phyloP scores from a whole-genome alignment of 35 echinoderm and acorn worm genomes.

The Holothuria glaberrima region DNA sequence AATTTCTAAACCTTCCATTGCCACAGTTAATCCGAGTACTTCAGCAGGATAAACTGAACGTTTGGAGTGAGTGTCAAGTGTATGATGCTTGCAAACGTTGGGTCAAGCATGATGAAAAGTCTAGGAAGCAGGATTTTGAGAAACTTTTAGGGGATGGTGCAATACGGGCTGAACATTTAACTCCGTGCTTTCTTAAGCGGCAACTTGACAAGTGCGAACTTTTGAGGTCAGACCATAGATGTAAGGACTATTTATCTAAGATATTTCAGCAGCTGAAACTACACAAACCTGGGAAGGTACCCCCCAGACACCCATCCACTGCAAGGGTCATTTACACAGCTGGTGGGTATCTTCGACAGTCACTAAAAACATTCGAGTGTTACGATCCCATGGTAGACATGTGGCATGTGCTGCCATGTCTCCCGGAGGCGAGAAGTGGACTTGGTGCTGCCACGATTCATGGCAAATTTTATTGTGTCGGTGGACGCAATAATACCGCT shows the following conservation, averaged over 20 bases:
- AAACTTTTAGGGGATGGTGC: slow-evolving; percentile 83
- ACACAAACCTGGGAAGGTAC: slow-evolving; percentile 69
- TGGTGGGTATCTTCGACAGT: slow-evolving; percentile 89
- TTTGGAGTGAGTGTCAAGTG: slow-evolving; percentile 95
- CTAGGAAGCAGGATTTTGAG: slow-evolving; percentile 76
- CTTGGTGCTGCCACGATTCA: slow-evolving; percentile 91
- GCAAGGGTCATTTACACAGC: slow-evolving; percentile 92
- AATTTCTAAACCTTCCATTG: slow-evolving; percentile 89
- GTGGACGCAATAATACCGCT: slow-evolving; percentile 91
- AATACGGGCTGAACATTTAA: slow-evolving; percentile 85
- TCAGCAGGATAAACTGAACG: slow-evolving; percentile 88
- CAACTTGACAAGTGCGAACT: slow-evolving; percentile 91
- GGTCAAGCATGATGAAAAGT: slow-evolving; percentile 78
- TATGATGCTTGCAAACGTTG: slow-evolving; percentile 91
- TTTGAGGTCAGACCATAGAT: slow-evolving; percentile 71
- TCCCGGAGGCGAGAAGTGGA: slow-evolving; percentile 89
- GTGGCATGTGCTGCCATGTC: slow-evolving; percentile 77
- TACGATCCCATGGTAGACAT: slow-evolving; percentile 82
- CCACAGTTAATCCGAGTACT: slow-evolving; percentile 74
- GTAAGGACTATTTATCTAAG: slow-evolving; percentile 92
- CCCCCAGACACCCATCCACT: slow-evolving; percentile 77
- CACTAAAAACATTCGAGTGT: slow-evolving; percentile 86
- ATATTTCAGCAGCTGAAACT: slow-evolving; percentile 91
- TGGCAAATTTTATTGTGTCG: slow-evolving; percentile 93
- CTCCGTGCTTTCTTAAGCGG: slow-evolving; percentile 89